phyloP scores from a whole-genome alignment of 2,797 vertebrate species.

The Sebastes goodei region DNA sequence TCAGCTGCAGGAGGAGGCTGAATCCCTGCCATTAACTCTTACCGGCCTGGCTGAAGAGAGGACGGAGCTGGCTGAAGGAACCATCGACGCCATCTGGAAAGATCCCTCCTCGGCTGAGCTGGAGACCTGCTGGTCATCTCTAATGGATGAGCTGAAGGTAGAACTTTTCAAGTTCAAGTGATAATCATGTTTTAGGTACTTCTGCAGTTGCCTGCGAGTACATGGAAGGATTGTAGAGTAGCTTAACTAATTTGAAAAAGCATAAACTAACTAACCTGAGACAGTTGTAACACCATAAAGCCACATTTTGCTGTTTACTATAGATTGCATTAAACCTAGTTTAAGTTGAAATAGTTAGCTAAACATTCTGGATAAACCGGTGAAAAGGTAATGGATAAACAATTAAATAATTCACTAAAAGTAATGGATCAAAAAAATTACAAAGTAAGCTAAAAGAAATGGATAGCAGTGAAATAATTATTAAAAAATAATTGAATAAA shows the following conservation, averaged over 20 bases:
- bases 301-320: background rate
- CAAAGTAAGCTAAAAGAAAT: too few relatives aligned
- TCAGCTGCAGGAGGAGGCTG: constrained; percentile 35
- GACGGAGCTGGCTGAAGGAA: constrained; percentile 29
- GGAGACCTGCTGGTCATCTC: constrained; percentile 27
- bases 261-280: background rate
- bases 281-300: background rate
- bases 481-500: accelerated
- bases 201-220: background rate
- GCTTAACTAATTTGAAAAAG: background rate
- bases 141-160: constrained; percentile 59
- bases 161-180: background rate
- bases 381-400: background rate
- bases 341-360: background rate
- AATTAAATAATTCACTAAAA: background rate
- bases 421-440: background rate
- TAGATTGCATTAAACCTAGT: background rate
- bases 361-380: background rate
- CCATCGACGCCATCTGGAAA: constrained; percentile 18
- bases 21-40: constrained; percentile 29
- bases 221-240: background rate
- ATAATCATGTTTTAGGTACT: background rate
- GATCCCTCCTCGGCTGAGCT: constrained; percentile 41
- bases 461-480: background rate
- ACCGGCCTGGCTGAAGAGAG: constrained; percentile 27